Evolutionary conservation across 2,888 invertebrate genomes (phyloP).

Genomic region (Macaria liturata): DNA sequence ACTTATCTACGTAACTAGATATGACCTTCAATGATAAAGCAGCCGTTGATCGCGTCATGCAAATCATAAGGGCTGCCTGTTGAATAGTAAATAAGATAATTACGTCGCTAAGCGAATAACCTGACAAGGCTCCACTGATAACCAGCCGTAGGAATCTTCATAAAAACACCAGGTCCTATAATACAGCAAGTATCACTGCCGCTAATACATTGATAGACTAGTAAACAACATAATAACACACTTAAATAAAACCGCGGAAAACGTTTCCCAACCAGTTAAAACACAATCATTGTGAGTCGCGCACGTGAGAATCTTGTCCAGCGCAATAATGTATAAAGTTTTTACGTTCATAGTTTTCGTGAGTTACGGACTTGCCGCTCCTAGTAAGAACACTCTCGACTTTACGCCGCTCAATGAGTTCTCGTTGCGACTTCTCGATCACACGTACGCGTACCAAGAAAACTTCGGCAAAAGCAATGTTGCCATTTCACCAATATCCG

Average conservation of each 20-base stretch:
- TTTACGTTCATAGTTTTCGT: conserved; percentile 49
- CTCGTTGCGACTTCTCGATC: conserved; percentile 63
- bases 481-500: conserved; percentile 68
- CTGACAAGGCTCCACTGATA: conserved; percentile 17
- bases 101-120: conserved; percentile 10
- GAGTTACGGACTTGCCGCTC: conserved; percentile 45
- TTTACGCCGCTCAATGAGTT: conserved; percentile 65
- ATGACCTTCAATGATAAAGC: conserved; percentile 8
- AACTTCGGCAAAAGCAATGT: conserved; percentile 65
- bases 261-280: conserved; percentile 64
- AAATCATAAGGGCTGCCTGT: conserved; percentile 21
- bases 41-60: conserved; percentile 4
- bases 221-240: conserved; percentile 30
- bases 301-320: conserved; percentile 56
- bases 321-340: conserved; percentile 57
- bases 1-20: not conserved
- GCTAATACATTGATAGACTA: conserved; percentile 10
- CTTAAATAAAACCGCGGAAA: conserved; percentile 38
- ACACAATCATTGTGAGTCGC: conserved; percentile 56
- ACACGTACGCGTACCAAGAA: conserved; percentile 65
- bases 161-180: conserved; percentile 17
- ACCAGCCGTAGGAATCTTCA: conserved; percentile 22
- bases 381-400: conserved; percentile 45
- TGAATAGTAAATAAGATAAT: conserved; percentile 5
- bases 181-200: conserved; percentile 15